A percentile compares a stretch with the other conserved stretches of the same genome.
Evolutionary conservation across 2,113 vertebrate species (phyloP).

Genomic region (Podarcis raffonei): DNA sequence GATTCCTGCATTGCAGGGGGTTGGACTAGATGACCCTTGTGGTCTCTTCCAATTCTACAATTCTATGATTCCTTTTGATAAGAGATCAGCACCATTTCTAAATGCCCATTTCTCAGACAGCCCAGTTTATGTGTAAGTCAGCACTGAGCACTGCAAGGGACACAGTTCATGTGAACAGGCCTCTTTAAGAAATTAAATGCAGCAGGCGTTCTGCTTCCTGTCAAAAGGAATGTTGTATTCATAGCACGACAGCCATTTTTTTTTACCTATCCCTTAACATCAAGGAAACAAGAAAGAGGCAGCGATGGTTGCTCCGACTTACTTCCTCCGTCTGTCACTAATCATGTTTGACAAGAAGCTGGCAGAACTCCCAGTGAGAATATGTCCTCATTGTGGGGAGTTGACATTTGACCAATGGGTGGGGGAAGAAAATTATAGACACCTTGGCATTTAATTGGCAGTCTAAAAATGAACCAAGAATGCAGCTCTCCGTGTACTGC

Average conservation of each 20-base stretch:
- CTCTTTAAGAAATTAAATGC: background rate
- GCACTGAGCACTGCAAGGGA: too few relatives aligned
- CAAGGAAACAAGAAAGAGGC: background rate
- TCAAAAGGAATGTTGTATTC: background rate
- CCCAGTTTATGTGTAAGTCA: background rate
- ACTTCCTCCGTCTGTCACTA: background rate
- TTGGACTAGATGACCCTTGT: too few relatives aligned
- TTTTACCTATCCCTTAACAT: background rate
- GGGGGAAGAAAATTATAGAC: background rate
- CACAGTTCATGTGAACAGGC: background rate
- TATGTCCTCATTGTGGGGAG: background rate
- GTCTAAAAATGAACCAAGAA: background rate
- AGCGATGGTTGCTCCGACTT: background rate
- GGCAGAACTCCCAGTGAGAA: background rate
- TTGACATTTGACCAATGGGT: background rate
- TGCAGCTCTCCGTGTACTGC: background rate
- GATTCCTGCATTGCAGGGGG: too few relatives aligned
- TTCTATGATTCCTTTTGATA: too few relatives aligned
- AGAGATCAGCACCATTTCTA: background rate
- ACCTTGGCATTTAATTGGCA: slow-evolving; percentile 2
- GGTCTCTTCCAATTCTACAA: too few relatives aligned
- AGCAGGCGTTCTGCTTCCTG: background rate
- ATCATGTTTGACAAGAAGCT: slow-evolving; percentile 13
- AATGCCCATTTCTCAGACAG: background rate
- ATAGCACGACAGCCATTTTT: background rate